Evolutionary conservation across 2,888 invertebrate species (phyloP).

Genomic region (Stomorhina lunata): DNA sequence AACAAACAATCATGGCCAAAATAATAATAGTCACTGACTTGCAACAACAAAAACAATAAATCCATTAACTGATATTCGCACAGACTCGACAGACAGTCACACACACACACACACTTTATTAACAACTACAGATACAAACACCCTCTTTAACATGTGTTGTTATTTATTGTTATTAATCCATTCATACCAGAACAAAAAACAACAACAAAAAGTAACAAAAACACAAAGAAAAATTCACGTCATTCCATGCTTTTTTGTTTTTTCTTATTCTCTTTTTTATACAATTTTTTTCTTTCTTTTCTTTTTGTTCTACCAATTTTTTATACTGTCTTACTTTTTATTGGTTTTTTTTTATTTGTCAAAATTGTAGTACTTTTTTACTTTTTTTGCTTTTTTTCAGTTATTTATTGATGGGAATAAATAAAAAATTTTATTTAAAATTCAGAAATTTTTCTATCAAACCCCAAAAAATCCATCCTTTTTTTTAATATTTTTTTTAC

Average conservation of each 20-base stretch:
- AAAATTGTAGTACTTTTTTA: background rate
- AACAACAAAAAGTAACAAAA: conserved; percentile 16
- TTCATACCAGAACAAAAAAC: conserved; percentile 32
- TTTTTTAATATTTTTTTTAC: too few relatives aligned
- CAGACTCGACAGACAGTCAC: background rate
- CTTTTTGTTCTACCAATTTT: conserved; percentile 24
- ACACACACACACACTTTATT: background rate
- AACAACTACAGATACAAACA: conserved; percentile 3
- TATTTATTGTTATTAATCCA: conserved; percentile 29
- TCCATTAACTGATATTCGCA: conserved; percentile 17
- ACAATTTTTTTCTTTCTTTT: conserved; percentile 13
- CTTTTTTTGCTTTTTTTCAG: background rate
- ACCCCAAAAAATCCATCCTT: too few relatives aligned
- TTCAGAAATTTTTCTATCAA: too few relatives aligned
- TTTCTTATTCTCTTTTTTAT: conserved; percentile 40
- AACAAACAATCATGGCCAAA: background rate
- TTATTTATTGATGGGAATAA: too few relatives aligned
- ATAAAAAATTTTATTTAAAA: too few relatives aligned
- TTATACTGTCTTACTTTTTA: conserved; percentile 21
- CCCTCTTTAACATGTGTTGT: conserved; percentile 9
- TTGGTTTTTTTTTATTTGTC: background rate
- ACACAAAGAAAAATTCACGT: conserved; percentile 51
- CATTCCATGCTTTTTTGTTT: conserved; percentile 53
- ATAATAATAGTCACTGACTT: background rate
- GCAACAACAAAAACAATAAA: conserved; percentile 14